Evolutionary conservation across 2,113 vertebrate species (phyloP).

Genomic region (Amblyopsis rosae): DNA sequence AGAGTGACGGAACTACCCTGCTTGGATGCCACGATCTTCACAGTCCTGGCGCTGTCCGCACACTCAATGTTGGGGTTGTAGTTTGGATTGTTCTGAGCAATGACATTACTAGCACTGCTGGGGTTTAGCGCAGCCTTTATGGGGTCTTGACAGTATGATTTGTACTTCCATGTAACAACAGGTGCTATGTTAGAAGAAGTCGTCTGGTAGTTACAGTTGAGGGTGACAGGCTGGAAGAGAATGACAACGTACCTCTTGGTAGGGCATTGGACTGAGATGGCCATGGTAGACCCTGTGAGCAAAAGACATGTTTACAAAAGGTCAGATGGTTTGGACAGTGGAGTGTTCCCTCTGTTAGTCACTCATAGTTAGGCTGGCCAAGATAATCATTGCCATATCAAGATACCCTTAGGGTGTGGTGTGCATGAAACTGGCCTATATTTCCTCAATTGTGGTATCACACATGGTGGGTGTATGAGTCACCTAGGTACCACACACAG

Average conservation of each 20-base stretch:
- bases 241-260: slow-evolving; percentile 78
- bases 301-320: not conserved
- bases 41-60: slow-evolving; percentile 78
- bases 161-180: slow-evolving; percentile 86
- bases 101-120: slow-evolving; percentile 75
- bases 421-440: not conserved
- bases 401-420: slow-evolving; percentile 9
- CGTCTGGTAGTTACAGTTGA: slow-evolving; percentile 80
- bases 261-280: slow-evolving; percentile 66
- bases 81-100: slow-evolving; percentile 82
- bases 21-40: slow-evolving; percentile 86
- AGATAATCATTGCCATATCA: not conserved
- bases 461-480: slow-evolving; percentile 35
- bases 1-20: slow-evolving; percentile 77
- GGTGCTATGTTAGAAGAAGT: slow-evolving; percentile 52
- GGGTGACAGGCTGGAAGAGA: slow-evolving; percentile 86
- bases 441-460: slow-evolving; percentile 44
- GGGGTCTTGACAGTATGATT: slow-evolving; percentile 86
- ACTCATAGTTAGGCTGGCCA: not conserved
- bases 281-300: slow-evolving; percentile 60
- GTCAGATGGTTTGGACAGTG: not conserved
- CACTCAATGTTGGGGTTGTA: slow-evolving; percentile 87
- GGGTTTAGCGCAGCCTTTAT: slow-evolving; percentile 84
- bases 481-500: slow-evolving; percentile 11
- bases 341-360: not conserved